Conservation (phyloP, 1,140 invertebrate genomes). For the Sitodiplosis mosellana region DNA sequence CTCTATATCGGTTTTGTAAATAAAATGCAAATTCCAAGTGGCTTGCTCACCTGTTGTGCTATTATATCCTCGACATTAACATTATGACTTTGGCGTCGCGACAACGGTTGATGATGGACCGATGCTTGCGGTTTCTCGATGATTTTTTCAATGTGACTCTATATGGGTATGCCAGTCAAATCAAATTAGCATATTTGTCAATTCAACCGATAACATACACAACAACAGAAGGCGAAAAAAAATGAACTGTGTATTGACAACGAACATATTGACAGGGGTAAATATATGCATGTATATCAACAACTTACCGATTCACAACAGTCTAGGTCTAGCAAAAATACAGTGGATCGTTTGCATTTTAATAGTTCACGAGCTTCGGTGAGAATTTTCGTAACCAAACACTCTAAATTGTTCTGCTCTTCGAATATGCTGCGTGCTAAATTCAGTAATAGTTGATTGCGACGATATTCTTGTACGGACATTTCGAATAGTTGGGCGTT, state of each 20-base stretch:
- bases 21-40: slow-evolving; percentile 1
- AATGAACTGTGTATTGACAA: not conserved
- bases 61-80: slow-evolving; percentile 49
- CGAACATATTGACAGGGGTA: slow-evolving; percentile 8
- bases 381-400: slow-evolving; percentile 91
- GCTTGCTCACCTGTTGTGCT: slow-evolving; percentile 35
- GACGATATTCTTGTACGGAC: slow-evolving; percentile 78
- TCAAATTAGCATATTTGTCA: not conserved
- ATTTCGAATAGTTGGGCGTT: slow-evolving; percentile 93
- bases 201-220: not conserved
- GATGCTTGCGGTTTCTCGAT: slow-evolving; percentile 48
- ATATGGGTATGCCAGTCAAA: slow-evolving; percentile 24
- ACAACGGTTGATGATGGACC: slow-evolving; percentile 35
- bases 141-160: slow-evolving; percentile 70
- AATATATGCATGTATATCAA: not conserved
- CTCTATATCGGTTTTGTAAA: not conserved
- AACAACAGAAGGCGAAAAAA: not conserved
- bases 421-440: slow-evolving; percentile 78
- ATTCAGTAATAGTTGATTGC: slow-evolving; percentile 81
- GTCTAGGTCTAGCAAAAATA: slow-evolving; percentile 72
- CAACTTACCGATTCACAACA: slow-evolving; percentile 67
- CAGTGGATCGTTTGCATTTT: slow-evolving; percentile 81
- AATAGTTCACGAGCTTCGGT: slow-evolving; percentile 80
- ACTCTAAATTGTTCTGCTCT: slow-evolving; percentile 83
- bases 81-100: slow-evolving; percentile 49